Base-by-base conservation (phyloP, 1,140 invertebrate genomes). In the Hycleus phaleratus region DNA sequence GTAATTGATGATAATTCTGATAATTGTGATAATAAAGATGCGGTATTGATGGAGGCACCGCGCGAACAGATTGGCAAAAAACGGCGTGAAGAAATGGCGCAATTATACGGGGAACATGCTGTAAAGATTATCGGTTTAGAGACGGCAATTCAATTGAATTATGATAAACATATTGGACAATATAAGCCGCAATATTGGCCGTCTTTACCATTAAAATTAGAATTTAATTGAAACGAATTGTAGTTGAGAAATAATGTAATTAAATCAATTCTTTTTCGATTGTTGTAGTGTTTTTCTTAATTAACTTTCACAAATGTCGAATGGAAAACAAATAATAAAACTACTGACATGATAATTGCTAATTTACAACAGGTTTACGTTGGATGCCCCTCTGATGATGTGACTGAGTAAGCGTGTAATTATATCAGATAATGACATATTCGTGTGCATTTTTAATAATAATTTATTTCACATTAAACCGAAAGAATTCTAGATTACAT, bases 121-220 rank as follows among this genome's bases (percentile, higher is more conserved):
- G 74, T 82, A n/a, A 83, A 77, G 69, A 85, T 90, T 66, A 78
- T 84, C 61, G 85, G 82, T 2, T 83, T 89, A 79, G 87, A 91
- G 76, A 87, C 84, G 52, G 82, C 83, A 6, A 63, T 88, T 40
- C 79, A 87, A 62, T 77, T 85, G 45, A 80, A 79, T 32, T 85
- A 80, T 68, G 81, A 89, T 59, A 74, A 79, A 62, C 78, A 82
- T 55, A 75, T 78, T 64, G 84, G 87, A 68, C 77, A 77, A 56
- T 64, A 75, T 10, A 83, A 85, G 62, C 82, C 85, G 11, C 73
- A 78, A 46, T 78, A 82, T 51, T 90, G 87, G 88, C 87, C 88
- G 0, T 85, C 84, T 71, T 83, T 90, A 66, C 86, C 87, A 10
- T 74, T 90, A 39, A 86, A 80, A 49, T 51, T 70, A 38, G 67